These are phyloP conservation scores for Mionectes macconnelli DNA, from an alignment of 2,113 vertebrate genomes.

Conservation along the genomic window DNA sequence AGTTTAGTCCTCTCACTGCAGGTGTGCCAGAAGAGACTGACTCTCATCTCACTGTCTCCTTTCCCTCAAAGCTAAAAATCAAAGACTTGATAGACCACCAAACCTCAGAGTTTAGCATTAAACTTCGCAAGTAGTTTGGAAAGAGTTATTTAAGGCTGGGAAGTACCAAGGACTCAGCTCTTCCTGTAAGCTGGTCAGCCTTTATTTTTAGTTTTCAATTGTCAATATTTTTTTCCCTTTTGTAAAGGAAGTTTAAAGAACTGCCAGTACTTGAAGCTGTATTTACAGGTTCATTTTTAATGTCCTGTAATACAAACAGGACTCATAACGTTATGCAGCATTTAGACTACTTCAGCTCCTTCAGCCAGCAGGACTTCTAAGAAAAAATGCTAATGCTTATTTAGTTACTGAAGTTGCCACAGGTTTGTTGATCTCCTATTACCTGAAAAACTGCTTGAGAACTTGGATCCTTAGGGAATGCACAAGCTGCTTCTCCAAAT, in stretches of 20 bases:
- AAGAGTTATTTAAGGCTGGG: not conserved
- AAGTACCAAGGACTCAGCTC: not conserved
- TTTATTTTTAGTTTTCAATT: slow-evolving; percentile 60
- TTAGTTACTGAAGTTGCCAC: not conserved
- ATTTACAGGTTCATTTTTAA: slow-evolving; percentile 8
- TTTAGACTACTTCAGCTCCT: not conserved
- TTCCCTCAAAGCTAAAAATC: not conserved
- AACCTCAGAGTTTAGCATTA: not conserved
- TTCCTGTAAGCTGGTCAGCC: slow-evolving; percentile 30
- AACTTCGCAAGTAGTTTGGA: slow-evolving; percentile 6
- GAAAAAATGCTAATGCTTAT: not conserved
- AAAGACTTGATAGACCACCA: not conserved
- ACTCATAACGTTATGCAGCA: not conserved
- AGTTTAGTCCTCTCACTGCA: not conserved
- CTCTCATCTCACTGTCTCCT: not conserved
- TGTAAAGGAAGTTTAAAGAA: slow-evolving; percentile 44
- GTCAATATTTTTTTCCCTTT: slow-evolving; percentile 32
- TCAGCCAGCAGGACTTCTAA: not conserved
- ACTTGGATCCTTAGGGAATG: not conserved
- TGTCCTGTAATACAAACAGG: not conserved
- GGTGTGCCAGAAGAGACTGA: not conserved
- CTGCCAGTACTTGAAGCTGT: slow-evolving; percentile 36
- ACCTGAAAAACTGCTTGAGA: not conserved
- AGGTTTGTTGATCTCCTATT: not conserved
- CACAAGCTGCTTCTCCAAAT: not conserved